Percentiles rank a stretch among this genome's conserved stretches.
Evolutionary conservation across 2,888 invertebrate genomes (phyloP).

Genomic region (Leptopilina drosophilae): DNA sequence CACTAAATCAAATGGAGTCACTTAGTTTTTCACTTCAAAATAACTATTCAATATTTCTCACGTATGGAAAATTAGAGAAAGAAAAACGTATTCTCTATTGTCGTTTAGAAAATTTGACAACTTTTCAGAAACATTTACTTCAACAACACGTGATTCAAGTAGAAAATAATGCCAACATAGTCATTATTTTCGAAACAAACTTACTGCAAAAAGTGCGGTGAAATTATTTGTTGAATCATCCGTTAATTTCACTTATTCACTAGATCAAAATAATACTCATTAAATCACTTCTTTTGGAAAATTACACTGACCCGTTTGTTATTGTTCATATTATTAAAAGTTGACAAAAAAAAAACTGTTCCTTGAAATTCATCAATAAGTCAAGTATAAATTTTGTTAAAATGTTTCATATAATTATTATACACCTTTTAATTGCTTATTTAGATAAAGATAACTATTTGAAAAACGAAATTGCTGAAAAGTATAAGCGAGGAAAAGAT

Average conservation of each 20-base stretch:
- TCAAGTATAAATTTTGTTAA: background rate
- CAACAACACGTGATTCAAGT: background rate
- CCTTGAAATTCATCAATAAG: background rate
- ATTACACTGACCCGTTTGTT: slow-evolving; percentile 10
- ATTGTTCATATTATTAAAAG: background rate
- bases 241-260: slow-evolving; percentile 27
- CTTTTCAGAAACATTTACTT: background rate
- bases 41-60: background rate
- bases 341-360: background rate
- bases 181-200: slow-evolving; percentile 17
- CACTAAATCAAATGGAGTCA: too few relatives aligned
- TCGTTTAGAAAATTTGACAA: background rate
- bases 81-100: background rate
- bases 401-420: background rate
- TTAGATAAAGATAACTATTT: background rate
- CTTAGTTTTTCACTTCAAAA: too few relatives aligned
- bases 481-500: background rate
- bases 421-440: background rate
- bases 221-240: slow-evolving; percentile 23
- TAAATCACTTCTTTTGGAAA: background rate
- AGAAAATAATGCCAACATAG: slow-evolving; percentile 9
- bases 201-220: slow-evolving; percentile 24
- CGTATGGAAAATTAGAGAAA: background rate
- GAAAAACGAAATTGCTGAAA: background rate
- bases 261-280: background rate